Percentiles rank a stretch among this genome's conserved stretches.
These are phyloP conservation scores for Cassiopea xamachana DNA, from an alignment of 30 jellyfish, hydroid and myxozoan genomes.

Conservation along the genomic window DNA sequence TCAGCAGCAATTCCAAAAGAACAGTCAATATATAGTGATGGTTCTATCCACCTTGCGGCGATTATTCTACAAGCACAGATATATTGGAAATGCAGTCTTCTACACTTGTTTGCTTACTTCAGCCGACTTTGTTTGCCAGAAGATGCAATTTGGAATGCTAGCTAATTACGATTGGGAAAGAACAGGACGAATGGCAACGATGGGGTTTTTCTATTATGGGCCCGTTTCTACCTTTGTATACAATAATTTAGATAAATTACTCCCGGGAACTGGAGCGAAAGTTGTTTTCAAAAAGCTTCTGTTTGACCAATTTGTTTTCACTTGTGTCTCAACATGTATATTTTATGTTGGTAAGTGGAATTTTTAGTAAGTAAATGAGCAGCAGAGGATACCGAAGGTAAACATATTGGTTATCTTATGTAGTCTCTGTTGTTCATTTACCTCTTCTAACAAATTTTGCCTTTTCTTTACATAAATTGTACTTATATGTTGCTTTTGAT, in stretches of 20 bases:
- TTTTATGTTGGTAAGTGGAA: conserved; percentile 76
- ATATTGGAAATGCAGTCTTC: conserved; percentile 70
- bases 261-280: conserved; percentile 73
- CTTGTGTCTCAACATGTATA: conserved; percentile 35
- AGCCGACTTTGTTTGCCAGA: conserved; percentile 78
- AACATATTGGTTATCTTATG: background rate
- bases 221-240: conserved; percentile 76
- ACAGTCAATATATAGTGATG: conserved; percentile 15
- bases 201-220: conserved; percentile 74
- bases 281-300: conserved; percentile 60
- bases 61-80: conserved; percentile 62
- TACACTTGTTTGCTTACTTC: conserved; percentile 74
- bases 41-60: conserved; percentile 43
- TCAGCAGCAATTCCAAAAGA: background rate
- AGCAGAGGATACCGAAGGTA: background rate
- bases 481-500: too few species aligned
- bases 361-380: background rate
- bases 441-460: too few species aligned
- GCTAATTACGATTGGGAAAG: conserved; percentile 66
- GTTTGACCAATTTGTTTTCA: conserved; percentile 66
- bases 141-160: conserved; percentile 68
- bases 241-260: conserved; percentile 47
- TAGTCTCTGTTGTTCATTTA: background rate
- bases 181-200: conserved; percentile 80
- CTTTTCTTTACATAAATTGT: too few species aligned